Evolutionary conservation across 1,140 invertebrate species (phyloP).

Genomic region (Nephila pilipes): DNA sequence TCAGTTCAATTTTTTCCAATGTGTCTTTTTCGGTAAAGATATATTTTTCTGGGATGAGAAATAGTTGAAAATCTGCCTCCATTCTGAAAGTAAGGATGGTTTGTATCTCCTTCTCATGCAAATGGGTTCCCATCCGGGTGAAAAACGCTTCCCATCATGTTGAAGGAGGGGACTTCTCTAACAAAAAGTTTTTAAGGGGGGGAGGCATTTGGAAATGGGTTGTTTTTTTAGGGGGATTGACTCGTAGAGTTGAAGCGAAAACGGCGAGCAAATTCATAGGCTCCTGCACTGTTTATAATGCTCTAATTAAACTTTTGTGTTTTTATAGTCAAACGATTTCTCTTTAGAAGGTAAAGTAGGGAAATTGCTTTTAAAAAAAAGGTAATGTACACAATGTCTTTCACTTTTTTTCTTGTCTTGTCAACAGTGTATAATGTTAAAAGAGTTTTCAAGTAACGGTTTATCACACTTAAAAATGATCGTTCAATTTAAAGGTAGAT

Average conservation of each 20-base stretch:
- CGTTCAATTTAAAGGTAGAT: not conserved
- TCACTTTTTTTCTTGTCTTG: not conserved
- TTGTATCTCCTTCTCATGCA: conserved; percentile 66
- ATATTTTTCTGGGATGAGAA: conserved; percentile 62
- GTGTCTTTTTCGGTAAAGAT: conserved; percentile 37
- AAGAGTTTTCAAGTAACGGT: not conserved
- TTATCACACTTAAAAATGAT: not conserved
- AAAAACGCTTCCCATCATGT: conserved; percentile 40
- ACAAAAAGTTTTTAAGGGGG: conserved; percentile 32
- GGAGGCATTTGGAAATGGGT: not conserved
- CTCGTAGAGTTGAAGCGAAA: not conserved
- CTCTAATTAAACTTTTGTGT: not conserved
- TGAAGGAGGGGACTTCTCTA: not conserved
- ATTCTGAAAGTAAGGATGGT: conserved; percentile 37
- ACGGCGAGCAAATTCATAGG: not conserved
- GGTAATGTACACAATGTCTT: not conserved
- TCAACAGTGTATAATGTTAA: not conserved
- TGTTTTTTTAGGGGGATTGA: not conserved
- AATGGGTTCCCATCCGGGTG: conserved; percentile 49
- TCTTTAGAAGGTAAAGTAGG: not conserved
- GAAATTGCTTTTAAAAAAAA: not conserved
- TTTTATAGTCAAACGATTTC: not conserved
- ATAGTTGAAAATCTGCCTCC: conserved; percentile 50
- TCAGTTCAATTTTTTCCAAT: conserved; percentile 69
- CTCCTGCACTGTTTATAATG: not conserved